Conservation (phyloP, 2,797 vertebrate species). For the Sternarchorhynchus goeldii region DNA sequence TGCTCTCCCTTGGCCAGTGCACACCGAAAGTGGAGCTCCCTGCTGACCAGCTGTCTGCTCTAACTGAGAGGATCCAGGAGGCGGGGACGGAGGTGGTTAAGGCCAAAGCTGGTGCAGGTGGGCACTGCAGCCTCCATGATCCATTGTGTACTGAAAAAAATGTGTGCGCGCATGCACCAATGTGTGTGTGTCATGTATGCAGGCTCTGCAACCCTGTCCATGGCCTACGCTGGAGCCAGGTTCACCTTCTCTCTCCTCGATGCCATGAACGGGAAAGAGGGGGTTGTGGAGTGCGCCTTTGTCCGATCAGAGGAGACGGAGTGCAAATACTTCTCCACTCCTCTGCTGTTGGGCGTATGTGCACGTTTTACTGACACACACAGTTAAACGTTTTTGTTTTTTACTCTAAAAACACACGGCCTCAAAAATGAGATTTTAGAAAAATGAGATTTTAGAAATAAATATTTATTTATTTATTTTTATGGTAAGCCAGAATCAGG, state of each 20-base stretch:
- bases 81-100: conserved; percentile 98
- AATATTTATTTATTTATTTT: no score
- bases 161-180: neutral
- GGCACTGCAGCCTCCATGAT: neutral
- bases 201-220: conserved; percentile 97
- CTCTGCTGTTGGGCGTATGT: conserved; percentile 88
- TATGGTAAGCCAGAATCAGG: no score
- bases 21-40: conserved; percentile 96
- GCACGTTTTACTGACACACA: neutral
- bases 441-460: no score
- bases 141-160: neutral
- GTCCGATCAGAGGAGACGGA: conserved; percentile 92
- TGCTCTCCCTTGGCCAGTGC: conserved; percentile 68
- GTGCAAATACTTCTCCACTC: conserved; percentile 95
- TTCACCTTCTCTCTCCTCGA: conserved; percentile 96
- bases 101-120: conserved; percentile 94
- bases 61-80: conserved; percentile 91
- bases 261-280: conserved; percentile 95
- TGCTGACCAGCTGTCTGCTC: conserved; percentile 83
- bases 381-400: neutral
- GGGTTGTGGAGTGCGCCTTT: conserved; percentile 91
- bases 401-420: neutral
- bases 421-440: no score
- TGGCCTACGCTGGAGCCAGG: conserved; percentile 95
- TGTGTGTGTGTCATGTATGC: conserved; percentile 2